These are phyloP conservation scores for Meteorus cinctellus DNA, from an alignment of 2,888 invertebrate species.

Conservation along the genomic window DNA sequence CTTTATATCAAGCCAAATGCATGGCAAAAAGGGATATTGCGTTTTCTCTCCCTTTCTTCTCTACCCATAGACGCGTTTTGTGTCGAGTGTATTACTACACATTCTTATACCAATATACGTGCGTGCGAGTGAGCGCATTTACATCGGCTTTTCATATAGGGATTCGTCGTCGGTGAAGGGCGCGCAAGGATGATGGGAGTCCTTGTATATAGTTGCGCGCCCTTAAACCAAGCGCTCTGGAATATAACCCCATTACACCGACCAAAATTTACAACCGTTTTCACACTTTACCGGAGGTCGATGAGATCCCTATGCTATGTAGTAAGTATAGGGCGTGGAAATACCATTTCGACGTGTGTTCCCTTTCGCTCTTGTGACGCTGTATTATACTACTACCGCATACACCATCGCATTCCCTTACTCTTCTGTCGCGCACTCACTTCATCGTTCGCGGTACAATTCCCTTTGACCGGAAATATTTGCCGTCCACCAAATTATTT, in stretches of 20 bases:
- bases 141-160: constrained; percentile 34
- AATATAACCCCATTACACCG: constrained; percentile 64
- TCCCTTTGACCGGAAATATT: neutral
- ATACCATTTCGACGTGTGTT: constrained; percentile 14
- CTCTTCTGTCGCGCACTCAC: neutral
- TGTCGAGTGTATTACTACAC: constrained; percentile 67
- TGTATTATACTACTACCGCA: constrained; percentile 6
- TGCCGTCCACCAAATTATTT: neutral
- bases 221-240: constrained; percentile 62
- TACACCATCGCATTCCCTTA: neutral
- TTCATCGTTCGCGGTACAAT: neutral
- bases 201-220: constrained; percentile 62
- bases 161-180: constrained; percentile 32
- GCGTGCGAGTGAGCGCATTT: constrained; percentile 45
- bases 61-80: neutral
- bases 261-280: constrained; percentile 70
- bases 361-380: neutral
- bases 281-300: constrained; percentile 65
- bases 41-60: neutral
- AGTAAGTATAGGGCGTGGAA: constrained; percentile 3
- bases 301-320: constrained; percentile 13
- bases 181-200: constrained; percentile 42
- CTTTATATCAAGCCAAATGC: neutral
- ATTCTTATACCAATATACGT: constrained; percentile 41
- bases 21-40: constrained; percentile 14